phyloP scores from a whole-genome alignment of 2,888 invertebrate genomes.

The Tanytarsus gracilentus region DNA sequence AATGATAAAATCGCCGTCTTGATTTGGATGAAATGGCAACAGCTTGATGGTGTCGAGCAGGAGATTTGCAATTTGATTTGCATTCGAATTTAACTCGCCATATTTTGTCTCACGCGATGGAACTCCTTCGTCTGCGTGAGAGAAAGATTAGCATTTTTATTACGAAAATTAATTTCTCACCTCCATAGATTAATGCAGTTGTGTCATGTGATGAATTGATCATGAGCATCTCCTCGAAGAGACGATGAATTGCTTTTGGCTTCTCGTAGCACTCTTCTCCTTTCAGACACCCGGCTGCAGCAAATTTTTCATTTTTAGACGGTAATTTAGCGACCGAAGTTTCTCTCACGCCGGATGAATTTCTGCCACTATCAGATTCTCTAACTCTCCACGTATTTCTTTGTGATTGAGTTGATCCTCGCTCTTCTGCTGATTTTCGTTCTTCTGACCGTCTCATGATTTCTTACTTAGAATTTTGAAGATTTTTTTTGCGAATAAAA shows the following conservation, averaged over 20 bases:
- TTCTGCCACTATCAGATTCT: no score
- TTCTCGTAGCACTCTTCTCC: neutral
- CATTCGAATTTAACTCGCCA: constrained; percentile 42
- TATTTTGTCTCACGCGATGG: constrained; percentile 36
- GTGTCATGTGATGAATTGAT: neutral
- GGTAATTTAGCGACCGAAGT: no score
- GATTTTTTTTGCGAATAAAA: no score
- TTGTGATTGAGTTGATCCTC: no score
- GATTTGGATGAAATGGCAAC: constrained; percentile 43
- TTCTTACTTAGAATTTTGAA: no score
- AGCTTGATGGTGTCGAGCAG: constrained; percentile 33
- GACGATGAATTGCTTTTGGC: neutral
- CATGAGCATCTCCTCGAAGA: neutral
- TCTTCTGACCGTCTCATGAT: no score
- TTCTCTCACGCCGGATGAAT: no score
- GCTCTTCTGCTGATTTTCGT: no score
- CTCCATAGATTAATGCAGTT: neutral
- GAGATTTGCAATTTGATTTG: constrained; percentile 45
- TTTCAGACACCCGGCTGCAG: no score
- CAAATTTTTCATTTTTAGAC: no score
- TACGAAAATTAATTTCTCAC: neutral
- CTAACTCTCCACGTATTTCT: no score
- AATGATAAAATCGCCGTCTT: constrained; percentile 62
- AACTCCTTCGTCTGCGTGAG: neutral
- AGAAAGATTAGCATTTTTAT: neutral